Evolutionary conservation across 1,140 invertebrate genomes (phyloP), one percentile per base, ranked within the genome.

Genomic region (Meloidogyne floridensis): DNA sequence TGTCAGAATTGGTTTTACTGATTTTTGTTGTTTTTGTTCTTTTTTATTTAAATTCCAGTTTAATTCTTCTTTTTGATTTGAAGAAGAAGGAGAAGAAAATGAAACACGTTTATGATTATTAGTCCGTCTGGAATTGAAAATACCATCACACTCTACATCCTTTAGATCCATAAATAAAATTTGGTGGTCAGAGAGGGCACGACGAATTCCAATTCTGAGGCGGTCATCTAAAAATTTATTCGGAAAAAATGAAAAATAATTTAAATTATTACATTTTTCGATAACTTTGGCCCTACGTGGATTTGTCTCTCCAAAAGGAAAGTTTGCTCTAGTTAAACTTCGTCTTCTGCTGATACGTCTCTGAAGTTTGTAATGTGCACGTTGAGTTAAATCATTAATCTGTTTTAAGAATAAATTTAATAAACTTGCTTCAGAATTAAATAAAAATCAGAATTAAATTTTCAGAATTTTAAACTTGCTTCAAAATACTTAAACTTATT

Each of bases 151-250:
- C n/a, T 79, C 77, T 20, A 79, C 77, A 72, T 79, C 77, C 20
- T 72, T 42, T 71, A 32, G 77, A 11, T 79, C 77, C 77, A 79
- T 79, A 20, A 79, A 79, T 43, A 43, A 72, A 71, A 79, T 79
- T 43, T 79, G 77, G 51, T 79, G 65, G 42, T 79, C 77, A 18
- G 77, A 79, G 43, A 79, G 59, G 3, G 77, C 43, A 32, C 77
- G 65, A 13, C 77, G 59, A 3, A 79, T 18, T 10, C 43, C 77
- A 15, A 47, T 18, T 47, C 6, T 47, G 15, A 72, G 71, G 2
- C 18, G 72, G 6, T 74, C 13, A 54, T 20, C 77, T 20, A 20
- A 18, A 20, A 15, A 10, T 43, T 51, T 32, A 3, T 43, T 8
- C 8, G 15, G 32, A 3, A 71, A 54, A n/a, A 15, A 20, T 18